Evolutionary conservation across 2,113 vertebrate species (phyloP).

Genomic region (Ammodramus savannarum): DNA sequence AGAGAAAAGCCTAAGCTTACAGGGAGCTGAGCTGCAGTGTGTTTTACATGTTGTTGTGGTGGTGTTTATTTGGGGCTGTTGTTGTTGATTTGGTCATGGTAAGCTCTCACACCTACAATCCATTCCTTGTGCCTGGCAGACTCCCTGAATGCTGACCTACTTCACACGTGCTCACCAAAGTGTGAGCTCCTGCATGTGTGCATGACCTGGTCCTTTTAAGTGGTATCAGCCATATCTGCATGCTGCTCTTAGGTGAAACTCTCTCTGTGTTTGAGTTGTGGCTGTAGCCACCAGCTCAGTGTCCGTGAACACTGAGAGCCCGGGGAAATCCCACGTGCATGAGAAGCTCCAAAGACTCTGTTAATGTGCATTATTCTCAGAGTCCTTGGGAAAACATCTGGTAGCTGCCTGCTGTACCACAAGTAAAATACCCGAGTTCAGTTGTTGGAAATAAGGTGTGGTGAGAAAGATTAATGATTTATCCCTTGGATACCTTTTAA

Average conservation of each 20-base stretch:
- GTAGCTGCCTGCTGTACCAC: neutral
- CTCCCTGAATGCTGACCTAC: neutral
- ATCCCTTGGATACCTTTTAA: neutral
- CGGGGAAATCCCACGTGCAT: accelerated
- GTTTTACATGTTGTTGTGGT: neutral
- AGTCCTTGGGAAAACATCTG: neutral
- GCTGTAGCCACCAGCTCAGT: neutral
- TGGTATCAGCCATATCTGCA: neutral
- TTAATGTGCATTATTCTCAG: neutral
- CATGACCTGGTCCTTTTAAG: neutral
- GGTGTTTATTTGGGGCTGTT: neutral
- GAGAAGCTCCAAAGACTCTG: neutral
- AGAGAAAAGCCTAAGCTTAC: neutral
- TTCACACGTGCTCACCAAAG: neutral
- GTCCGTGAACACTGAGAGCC: neutral
- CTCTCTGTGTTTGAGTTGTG: neutral
- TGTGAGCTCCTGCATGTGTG: neutral
- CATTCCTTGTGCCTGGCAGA: neutral
- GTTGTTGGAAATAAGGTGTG: neutral
- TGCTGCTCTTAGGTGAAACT: neutral
- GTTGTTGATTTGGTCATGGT: neutral
- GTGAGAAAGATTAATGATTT: neutral
- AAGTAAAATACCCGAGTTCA: neutral
- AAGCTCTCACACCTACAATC: neutral
- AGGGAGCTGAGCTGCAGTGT: neutral